These are phyloP conservation scores for Eunapius fragilis DNA, from an alignment of 37 sponge, comb jelly and placozoan genomes.

Conservation along the genomic window DNA sequence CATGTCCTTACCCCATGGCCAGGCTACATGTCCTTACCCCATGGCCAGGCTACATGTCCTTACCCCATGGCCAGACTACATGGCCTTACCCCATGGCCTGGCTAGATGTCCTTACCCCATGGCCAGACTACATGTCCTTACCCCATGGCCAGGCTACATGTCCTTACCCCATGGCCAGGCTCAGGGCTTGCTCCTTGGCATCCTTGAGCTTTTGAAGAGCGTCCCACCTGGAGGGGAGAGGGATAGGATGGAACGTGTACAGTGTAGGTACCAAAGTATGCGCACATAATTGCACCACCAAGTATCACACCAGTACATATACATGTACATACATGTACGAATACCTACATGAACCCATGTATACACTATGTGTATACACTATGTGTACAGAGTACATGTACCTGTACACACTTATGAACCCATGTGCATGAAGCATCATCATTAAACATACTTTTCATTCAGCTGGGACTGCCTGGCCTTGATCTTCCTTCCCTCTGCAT, in stretches of 20 bases:
- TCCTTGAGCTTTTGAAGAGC: conserved; percentile 66
- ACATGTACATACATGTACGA: background rate
- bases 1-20: too few species aligned
- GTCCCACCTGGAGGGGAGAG: conserved; percentile 58
- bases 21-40: too few species aligned
- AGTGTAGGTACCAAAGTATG: too few species aligned
- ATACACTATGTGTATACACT: background rate
- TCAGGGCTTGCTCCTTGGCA: conserved; percentile 49
- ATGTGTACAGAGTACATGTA: background rate
- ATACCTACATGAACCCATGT: background rate
- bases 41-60: too few species aligned
- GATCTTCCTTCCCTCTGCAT: conserved; percentile 65
- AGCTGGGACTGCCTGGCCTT: conserved; percentile 70
- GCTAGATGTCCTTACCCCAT: too few species aligned
- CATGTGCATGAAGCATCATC: background rate
- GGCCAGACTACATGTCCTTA: too few species aligned
- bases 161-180: conserved; percentile 62
- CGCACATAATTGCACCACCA: background rate
- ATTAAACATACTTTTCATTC: conserved; percentile 65
- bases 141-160: background rate
- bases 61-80: too few species aligned
- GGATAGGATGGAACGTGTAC: background rate
- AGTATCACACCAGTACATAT: background rate
- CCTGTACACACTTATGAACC: background rate
- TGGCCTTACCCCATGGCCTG: too few species aligned